These are phyloP conservation scores for Bombus soroeensis DNA, from an alignment of 1,140 invertebrate genomes.

Conservation along the genomic window DNA sequence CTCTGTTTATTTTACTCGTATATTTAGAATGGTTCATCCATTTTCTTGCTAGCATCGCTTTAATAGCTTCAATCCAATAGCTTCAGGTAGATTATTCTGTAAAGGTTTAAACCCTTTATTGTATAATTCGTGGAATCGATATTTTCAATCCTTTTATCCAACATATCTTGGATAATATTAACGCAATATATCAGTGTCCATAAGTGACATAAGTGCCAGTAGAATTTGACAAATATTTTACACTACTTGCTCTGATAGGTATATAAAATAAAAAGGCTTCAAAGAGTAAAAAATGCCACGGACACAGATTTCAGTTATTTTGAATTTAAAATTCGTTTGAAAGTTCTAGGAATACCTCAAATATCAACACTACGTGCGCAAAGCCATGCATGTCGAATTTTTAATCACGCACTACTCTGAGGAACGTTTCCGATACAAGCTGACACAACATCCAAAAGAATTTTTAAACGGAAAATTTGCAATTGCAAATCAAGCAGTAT, in stretches of 20 bases:
- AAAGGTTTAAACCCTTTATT: background rate
- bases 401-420: background rate
- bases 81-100: background rate
- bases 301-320: background rate
- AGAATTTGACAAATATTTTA: background rate
- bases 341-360: background rate
- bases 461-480: background rate
- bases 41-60: background rate
- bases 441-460: background rate
- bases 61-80: no score
- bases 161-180: background rate
- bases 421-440: background rate
- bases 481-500: conserved; percentile 5
- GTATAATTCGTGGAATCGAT: background rate
- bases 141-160: background rate
- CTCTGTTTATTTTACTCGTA: background rate
- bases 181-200: no score
- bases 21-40: background rate
- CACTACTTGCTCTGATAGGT: background rate
- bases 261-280: no score
- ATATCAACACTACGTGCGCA: background rate
- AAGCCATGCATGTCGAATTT: background rate
- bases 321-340: background rate
- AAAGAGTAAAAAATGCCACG: background rate
- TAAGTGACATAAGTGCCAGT: no score